Evolutionary conservation across 2,888 invertebrate species (phyloP), one percentile per base, ranked within the genome.

Genomic region (Cynaeus angustus): DNA sequence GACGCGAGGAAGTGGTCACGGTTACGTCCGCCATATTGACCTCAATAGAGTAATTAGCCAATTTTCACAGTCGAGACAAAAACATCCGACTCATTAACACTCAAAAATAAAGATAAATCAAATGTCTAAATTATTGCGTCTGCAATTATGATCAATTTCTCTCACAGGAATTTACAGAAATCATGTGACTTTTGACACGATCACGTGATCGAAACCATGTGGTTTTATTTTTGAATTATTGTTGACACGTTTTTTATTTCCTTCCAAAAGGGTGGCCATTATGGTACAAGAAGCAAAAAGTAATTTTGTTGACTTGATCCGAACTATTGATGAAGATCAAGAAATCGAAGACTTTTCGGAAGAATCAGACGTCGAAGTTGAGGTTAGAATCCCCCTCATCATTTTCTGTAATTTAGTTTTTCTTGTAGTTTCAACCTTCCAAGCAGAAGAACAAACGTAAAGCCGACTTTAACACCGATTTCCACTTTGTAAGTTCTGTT

Each of bases 241-340:
- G 9, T 33, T 7, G n/a, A 9, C 33, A 33, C 33, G n/a, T 33
- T 33, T 33, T 33, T 33, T 7, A 33, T 33, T 33, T 33, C 6
- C 6, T 9, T 7, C 7, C 21, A 21, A 21, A 21, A 4, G 21
- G 21, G 2, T 1, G n/a, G 1, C n/a, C 7, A 33, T 7, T 7
- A 55, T 55, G 55, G 38, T 7, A 14, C 33, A 55, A 37, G 16
- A 38, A 10, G 13, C 13, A n/a, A 14, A 55, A 21, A 12, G 37
- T 1, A 9, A 37, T 5, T 55, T 55, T 16, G 16, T 43, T 1
- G 43, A 56, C 26, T 45, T 95, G 74, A 92, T 96, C 65, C 90
- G 90, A 85, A 96, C 96, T 0, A 96, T 97, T 68, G 89, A 91
- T 38, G 96, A 96, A 71, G 93, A 92, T 74, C 92, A 94, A 62